Evolutionary conservation across 2,888 invertebrate species (phyloP).

Genomic region (Pterobdella sp.): DNA sequence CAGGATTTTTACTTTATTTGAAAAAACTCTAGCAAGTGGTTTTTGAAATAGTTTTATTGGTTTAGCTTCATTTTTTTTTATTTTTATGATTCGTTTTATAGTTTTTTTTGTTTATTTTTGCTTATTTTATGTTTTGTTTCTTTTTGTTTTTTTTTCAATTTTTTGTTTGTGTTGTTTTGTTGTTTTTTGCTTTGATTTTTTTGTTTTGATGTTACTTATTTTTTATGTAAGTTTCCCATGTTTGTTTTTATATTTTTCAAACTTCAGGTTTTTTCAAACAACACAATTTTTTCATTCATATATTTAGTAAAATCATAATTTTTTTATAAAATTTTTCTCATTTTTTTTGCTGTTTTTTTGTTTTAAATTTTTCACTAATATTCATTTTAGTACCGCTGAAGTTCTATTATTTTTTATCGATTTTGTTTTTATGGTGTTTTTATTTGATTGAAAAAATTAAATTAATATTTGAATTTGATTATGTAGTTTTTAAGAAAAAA

Average conservation of each 20-base stretch:
- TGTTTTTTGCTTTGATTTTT: background rate
- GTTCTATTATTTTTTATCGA: background rate
- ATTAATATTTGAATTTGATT: no score
- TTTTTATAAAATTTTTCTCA: background rate
- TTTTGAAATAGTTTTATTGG: no score
- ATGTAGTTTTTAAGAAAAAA: no score
- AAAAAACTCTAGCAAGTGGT: no score
- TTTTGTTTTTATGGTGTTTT: background rate
- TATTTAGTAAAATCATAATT: no score
- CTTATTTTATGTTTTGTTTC: background rate
- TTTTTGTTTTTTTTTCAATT: background rate
- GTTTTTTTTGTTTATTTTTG: background rate
- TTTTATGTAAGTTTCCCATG: background rate
- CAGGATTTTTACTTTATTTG: no score
- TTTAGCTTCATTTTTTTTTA: background rate
- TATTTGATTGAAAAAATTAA: no score
- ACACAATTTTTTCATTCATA: no score
- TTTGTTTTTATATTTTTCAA: background rate
- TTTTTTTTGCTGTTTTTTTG: slow-evolving; percentile 2
- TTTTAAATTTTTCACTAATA: background rate
- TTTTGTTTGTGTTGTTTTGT: background rate
- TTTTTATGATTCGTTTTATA: background rate
- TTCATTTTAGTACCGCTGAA: background rate
- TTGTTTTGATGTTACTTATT: background rate
- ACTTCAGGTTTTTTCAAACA: no score